phyloP scores from a whole-genome alignment of 2,888 invertebrate genomes.

The Poecilobothrus nobilitatus region DNA sequence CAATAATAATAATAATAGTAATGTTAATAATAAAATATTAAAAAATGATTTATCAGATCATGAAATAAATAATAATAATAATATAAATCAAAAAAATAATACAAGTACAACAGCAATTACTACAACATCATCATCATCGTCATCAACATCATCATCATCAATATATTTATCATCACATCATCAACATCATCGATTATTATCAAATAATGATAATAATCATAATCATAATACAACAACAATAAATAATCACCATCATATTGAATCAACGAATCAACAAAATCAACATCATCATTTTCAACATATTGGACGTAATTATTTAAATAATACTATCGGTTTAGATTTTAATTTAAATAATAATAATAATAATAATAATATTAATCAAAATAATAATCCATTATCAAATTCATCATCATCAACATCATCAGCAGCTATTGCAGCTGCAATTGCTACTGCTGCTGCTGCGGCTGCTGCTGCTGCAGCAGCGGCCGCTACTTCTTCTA shows the following conservation, averaged over 20 bases:
- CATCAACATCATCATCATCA: conserved; percentile 10
- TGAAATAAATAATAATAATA: background rate
- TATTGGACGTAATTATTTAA: background rate
- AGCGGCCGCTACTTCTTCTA: conserved; percentile 13
- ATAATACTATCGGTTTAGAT: background rate
- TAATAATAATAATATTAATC: conserved; percentile 8
- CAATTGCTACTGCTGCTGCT: conserved; percentile 15
- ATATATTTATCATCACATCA: background rate
- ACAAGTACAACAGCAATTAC: background rate
- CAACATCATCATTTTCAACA: conserved; percentile 7
- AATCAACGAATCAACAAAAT: conserved; percentile 17
- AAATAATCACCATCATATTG: background rate
- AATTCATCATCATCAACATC: conserved; percentile 18
- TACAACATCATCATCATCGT: conserved; percentile 10
- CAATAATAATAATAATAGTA: background rate
- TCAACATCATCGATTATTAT: too few relatives aligned
- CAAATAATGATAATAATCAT: background rate
- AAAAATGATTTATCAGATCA: background rate
- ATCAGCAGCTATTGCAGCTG: conserved; percentile 15
- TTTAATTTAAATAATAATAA: background rate
- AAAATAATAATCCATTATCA: conserved; percentile 16
- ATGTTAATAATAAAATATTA: background rate
- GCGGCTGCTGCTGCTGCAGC: conserved; percentile 14
- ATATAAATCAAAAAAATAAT: background rate
- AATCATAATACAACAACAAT: background rate